These are phyloP conservation scores for Drosophila arizonae DNA, from an alignment of 1,140 invertebrate species.

Conservation along the genomic window DNA sequence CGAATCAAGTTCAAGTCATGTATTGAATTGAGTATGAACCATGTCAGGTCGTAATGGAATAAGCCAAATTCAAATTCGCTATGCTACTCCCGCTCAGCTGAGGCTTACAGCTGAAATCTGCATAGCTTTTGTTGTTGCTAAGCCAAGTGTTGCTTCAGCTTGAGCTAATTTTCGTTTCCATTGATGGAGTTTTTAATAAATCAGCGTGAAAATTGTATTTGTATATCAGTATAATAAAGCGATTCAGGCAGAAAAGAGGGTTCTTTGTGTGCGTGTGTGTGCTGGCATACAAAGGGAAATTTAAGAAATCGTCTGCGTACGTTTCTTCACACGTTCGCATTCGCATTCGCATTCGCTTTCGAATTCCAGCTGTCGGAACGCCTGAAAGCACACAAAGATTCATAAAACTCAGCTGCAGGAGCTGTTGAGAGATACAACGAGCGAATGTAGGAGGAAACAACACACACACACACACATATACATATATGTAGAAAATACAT, in stretches of 20 bases:
- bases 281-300: slow-evolving; percentile 20
- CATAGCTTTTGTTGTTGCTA: slow-evolving; percentile 31
- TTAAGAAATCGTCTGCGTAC: slow-evolving; percentile 39
- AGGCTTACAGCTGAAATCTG: background rate
- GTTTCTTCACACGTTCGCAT: slow-evolving; percentile 67
- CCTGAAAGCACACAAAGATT: slow-evolving; percentile 73
- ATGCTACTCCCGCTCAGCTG: background rate
- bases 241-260: slow-evolving; percentile 71
- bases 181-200: slow-evolving; percentile 58
- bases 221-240: slow-evolving; percentile 73
- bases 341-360: slow-evolving; percentile 59
- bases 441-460: background rate
- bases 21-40: too few species aligned
- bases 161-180: slow-evolving; percentile 35
- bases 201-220: slow-evolving; percentile 69
- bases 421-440: slow-evolving; percentile 16
- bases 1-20: too few species aligned
- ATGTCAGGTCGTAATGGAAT: background rate
- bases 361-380: slow-evolving; percentile 33
- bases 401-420: slow-evolving; percentile 62
- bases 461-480: background rate
- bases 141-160: slow-evolving; percentile 16
- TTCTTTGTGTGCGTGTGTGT: slow-evolving; percentile 34
- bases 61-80: background rate
- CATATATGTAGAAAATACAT: background rate